Evolutionary conservation across 2,113 vertebrate species (phyloP).

Genomic region (Aplodontia rufa): DNA sequence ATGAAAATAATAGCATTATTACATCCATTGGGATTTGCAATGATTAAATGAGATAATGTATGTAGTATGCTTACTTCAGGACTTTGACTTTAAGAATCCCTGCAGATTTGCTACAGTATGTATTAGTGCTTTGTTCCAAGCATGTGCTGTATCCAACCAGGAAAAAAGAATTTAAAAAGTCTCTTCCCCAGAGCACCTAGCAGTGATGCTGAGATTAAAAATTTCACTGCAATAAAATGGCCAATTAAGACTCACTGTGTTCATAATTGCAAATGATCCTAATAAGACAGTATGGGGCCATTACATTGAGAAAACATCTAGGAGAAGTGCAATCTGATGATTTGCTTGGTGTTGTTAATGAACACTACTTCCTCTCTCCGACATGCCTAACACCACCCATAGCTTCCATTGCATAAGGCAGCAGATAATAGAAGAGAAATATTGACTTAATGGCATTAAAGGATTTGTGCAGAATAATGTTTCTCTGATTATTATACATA

Average conservation of each 20-base stretch:
- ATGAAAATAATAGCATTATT: neutral
- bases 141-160: neutral
- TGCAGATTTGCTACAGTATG: neutral
- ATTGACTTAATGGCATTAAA: neutral
- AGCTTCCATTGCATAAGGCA: neutral
- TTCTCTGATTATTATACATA: neutral
- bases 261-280: neutral
- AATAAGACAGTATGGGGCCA: neutral
- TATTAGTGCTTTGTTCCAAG: neutral
- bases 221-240: neutral
- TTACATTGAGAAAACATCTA: conserved; percentile 8
- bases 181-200: neutral
- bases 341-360: neutral
- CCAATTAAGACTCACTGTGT: neutral
- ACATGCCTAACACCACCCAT: neutral
- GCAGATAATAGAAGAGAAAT: neutral
- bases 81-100: neutral
- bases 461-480: neutral
- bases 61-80: neutral
- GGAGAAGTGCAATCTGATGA: neutral
- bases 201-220: neutral
- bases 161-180: neutral
- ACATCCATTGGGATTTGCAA: neutral
- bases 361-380: neutral
- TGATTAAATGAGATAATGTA: conserved; percentile 8